phyloP scores from a whole-genome alignment of 2,888 invertebrate species.

The Cheilosia vulpina region DNA sequence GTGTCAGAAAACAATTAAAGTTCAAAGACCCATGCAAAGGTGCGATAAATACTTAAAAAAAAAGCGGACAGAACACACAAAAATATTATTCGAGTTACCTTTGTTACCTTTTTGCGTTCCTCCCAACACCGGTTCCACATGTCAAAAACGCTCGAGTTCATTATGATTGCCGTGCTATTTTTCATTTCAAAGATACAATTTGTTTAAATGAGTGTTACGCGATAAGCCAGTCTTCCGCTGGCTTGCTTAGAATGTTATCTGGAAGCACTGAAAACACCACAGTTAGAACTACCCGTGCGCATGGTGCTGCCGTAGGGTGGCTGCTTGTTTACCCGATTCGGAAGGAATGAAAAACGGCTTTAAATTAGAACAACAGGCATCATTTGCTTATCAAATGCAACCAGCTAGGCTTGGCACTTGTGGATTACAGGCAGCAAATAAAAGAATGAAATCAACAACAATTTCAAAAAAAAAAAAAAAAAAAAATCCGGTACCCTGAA shows the following conservation, averaged over 20 bases:
- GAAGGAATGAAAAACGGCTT: constrained; percentile 49
- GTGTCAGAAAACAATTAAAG: constrained; percentile 39
- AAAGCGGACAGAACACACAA: constrained; percentile 26
- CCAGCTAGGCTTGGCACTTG: constrained; percentile 42
- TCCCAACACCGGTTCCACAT: constrained; percentile 56
- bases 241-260: constrained; percentile 22
- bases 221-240: constrained; percentile 17
- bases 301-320: background rate
- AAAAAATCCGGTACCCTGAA: background rate
- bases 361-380: constrained; percentile 61
- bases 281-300: constrained; percentile 7
- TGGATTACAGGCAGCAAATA: constrained; percentile 28
- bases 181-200: constrained; percentile 10
- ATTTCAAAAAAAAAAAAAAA: background rate
- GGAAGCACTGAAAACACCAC: constrained; percentile 22
- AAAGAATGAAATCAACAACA: constrained; percentile 21
- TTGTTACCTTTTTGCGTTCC: constrained; percentile 31
- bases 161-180: constrained; percentile 13
- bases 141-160: constrained; percentile 43
- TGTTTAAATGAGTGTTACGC: constrained; percentile 9
- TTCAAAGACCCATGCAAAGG: constrained; percentile 70
- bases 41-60: constrained; percentile 58
- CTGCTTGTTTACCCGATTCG: background rate
- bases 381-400: constrained; percentile 69
- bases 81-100: constrained; percentile 47